Conservation (phyloP, 2,797 vertebrate genomes). For the Pangasius macronema region DNA sequence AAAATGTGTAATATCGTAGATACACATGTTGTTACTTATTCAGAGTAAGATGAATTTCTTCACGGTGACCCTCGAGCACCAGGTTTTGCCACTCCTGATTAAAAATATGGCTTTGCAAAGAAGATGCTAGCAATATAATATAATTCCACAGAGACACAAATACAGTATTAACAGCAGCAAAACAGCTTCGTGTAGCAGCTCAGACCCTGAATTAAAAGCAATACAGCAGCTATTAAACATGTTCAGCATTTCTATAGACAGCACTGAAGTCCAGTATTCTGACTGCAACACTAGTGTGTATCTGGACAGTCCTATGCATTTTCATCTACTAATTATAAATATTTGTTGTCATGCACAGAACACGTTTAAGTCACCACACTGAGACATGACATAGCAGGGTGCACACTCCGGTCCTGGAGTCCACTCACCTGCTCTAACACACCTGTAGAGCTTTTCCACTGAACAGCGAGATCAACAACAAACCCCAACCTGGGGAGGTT, state of each 20-base stretch:
- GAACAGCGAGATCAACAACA: neutral
- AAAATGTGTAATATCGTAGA: too few relatives aligned
- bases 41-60: neutral
- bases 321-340: constrained; percentile 17
- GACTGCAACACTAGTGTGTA: constrained; percentile 38
- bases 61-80: constrained; percentile 34
- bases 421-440: neutral
- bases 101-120: constrained; percentile 49
- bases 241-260: constrained; percentile 44
- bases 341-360: constrained; percentile 24
- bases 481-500: neutral
- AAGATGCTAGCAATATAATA: neutral
- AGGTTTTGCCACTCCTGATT: constrained; percentile 49
- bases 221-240: constrained; percentile 68
- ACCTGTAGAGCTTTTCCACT: constrained; percentile 1
- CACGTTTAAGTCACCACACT: neutral
- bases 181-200: constrained; percentile 33
- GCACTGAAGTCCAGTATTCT: constrained; percentile 21
- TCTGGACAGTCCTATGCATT: neutral
- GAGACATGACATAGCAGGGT: neutral
- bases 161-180: constrained; percentile 44
- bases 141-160: constrained; percentile 42
- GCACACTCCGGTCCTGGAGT: neutral
- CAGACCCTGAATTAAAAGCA: constrained; percentile 57
- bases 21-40: neutral